Percentiles rank a stretch among this genome's conserved stretches.
Evolutionary conservation across 64 coral and sea anemone species (phyloP).

Genomic region (Pachyseris speciosa): DNA sequence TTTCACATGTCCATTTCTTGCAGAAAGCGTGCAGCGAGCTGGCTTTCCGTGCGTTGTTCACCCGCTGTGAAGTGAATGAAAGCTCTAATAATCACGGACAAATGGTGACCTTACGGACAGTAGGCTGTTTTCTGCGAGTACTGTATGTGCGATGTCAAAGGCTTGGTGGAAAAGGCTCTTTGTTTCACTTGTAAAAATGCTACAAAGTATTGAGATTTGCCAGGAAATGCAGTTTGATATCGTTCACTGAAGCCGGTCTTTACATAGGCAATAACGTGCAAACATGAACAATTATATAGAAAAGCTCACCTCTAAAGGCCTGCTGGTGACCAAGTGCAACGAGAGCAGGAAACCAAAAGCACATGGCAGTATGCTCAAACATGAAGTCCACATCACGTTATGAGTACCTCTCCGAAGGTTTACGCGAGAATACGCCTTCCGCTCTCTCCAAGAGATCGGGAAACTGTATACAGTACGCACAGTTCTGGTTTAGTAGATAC

Average conservation of each 20-base stretch:
- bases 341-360: background rate
- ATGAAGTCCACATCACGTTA: background rate
- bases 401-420: background rate
- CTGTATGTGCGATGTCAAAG: too few relatives aligned
- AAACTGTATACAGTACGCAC: background rate
- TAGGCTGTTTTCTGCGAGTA: too few relatives aligned
- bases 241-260: too few relatives aligned
- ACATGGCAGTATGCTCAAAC: background rate
- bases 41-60: background rate
- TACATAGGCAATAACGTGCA: too few relatives aligned
- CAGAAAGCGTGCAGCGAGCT: background rate
- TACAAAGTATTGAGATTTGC: background rate
- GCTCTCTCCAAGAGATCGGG: background rate
- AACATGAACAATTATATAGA: background rate
- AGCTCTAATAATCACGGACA: background rate
- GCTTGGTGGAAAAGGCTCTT: too few relatives aligned
- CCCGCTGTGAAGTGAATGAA: background rate
- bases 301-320: slow-evolving; percentile 13
- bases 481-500: background rate
- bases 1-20: background rate
- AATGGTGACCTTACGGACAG: too few relatives aligned
- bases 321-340: background rate
- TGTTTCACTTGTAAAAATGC: too few relatives aligned
- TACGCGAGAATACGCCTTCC: background rate
- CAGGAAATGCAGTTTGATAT: too few relatives aligned